Evolutionary conservation across 2,888 invertebrate genomes (phyloP), one percentile per base, ranked within the genome.

Genomic region (Furcula furcula): DNA sequence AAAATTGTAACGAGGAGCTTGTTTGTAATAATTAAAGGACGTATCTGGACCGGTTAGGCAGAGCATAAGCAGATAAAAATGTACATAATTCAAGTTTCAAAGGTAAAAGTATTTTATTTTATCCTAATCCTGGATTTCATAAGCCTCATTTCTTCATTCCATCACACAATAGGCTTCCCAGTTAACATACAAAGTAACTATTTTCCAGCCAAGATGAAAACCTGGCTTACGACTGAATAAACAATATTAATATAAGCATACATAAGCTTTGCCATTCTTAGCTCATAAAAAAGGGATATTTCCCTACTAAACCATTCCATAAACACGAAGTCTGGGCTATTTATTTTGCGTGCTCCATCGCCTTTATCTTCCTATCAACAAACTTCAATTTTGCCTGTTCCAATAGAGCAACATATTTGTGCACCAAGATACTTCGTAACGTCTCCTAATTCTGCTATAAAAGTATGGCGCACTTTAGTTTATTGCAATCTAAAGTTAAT

Each of bases 401-500:
- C 0, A 11, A 16, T 0, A 18, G 22, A 31, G 3, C 18, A 4
- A 7, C 14, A 5, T 22, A 46, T 21, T n/a, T 41, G 44, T 57
- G 54, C 53, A 38, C 55, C 41, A 23, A 29, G 58, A 48, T 58
- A 58, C 68, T 60, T 54, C 53, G 67, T 76, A 76, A 76, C 67
- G 72, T 76, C 70, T 69, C 70, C 75, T 83, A 80, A 84, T 83
- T 77, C 76, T 60, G 61, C 70, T 66, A 79, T 84, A 82, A 84
- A 83, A 81, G 80, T 80, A 81, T 76, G 75, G 72, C 67, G 68
- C 75, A 80, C 84, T 84, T 76, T 73, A 78, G 75, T 84, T 82
- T 83, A 84, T 83, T 76, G 80, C 82, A 70, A 83, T 84, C 80
- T 76, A 78, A 80, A 80, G 77, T 83, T 84, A 82, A 82, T 83